Evolutionary conservation across 1,140 invertebrate genomes (phyloP).

Genomic region (Drosophila kanapiae): DNA sequence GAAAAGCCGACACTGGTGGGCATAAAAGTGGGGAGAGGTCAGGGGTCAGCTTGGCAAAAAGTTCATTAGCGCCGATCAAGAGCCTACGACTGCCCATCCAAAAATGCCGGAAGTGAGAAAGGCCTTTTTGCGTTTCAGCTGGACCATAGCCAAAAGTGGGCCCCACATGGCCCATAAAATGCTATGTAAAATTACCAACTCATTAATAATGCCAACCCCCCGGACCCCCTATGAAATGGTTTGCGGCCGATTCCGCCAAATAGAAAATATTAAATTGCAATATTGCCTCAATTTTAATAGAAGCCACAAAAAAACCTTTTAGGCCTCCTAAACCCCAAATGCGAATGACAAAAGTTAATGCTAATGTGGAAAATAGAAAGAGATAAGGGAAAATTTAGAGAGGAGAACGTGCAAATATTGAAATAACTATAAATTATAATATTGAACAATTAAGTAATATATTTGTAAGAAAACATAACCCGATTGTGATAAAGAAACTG

Average conservation of each 20-base stretch:
- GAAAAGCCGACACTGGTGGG: conserved; percentile 16
- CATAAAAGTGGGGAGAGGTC: neutral
- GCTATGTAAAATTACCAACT: conserved; percentile 43
- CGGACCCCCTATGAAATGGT: conserved; percentile 40
- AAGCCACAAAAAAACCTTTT: conserved; percentile 73
- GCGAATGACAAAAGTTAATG: conserved; percentile 71
- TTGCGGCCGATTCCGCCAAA: conserved; percentile 18
- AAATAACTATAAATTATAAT: neutral
- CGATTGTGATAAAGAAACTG: too few relatives aligned
- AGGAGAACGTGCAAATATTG: conserved; percentile 7
- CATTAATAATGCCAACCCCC: conserved; percentile 62
- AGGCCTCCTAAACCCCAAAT: conserved; percentile 51
- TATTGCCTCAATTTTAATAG: conserved; percentile 59
- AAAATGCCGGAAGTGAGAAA: conserved; percentile 37
- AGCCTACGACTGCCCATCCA: conserved; percentile 10
- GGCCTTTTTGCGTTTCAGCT: conserved; percentile 9
- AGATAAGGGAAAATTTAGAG: conserved; percentile 21
- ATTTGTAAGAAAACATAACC: too few relatives aligned
- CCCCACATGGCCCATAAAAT: conserved; percentile 57
- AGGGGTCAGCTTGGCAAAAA: conserved; percentile 48
- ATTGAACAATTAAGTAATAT: too few relatives aligned
- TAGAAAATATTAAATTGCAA: conserved; percentile 65
- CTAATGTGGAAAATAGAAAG: conserved; percentile 29
- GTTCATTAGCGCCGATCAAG: conserved; percentile 78
- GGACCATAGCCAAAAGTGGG: conserved; percentile 30